Conservation (phyloP, 2,888 invertebrate genomes). For the Sminthurinus aureus region DNA sequence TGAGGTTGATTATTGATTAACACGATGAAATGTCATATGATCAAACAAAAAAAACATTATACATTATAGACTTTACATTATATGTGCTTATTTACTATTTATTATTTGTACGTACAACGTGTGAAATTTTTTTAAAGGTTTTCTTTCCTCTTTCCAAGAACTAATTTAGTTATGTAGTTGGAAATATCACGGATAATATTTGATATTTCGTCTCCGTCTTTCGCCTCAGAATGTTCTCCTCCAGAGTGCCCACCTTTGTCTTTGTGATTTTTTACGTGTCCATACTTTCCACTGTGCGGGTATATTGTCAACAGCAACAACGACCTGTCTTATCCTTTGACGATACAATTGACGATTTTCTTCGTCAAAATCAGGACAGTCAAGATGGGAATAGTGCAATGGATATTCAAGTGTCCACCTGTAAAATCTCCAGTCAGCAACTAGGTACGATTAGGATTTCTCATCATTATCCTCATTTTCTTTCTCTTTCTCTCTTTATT, state of each 20-base stretch:
- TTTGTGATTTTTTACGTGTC: not conserved
- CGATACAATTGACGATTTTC: conserved; percentile 58
- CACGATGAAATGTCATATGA: no score
- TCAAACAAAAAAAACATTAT: no score
- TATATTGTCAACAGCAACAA: not conserved
- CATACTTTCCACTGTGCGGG: not conserved
- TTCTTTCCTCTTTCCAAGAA: conserved; percentile 9
- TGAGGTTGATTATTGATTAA: no score
- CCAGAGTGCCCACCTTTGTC: not conserved
- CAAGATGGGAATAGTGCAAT: conserved; percentile 59
- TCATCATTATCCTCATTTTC: no score
- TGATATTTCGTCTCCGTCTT: not conserved
- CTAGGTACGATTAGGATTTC: conserved; percentile 53
- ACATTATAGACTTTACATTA: no score
- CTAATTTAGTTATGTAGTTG: not conserved
- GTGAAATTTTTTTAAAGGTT: no score
- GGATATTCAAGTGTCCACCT: conserved; percentile 63
- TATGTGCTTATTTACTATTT: no score
- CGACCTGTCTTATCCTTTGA: conserved; percentile 53
- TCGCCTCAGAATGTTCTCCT: no score
- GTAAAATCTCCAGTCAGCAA: conserved; percentile 63
- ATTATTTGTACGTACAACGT: no score
- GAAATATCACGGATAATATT: not conserved
- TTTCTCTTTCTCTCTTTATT: no score
- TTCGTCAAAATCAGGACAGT: conserved; percentile 50